These are phyloP conservation scores for Venusia cambrica DNA, from an alignment of 2,888 invertebrate species.

Conservation along the genomic window DNA sequence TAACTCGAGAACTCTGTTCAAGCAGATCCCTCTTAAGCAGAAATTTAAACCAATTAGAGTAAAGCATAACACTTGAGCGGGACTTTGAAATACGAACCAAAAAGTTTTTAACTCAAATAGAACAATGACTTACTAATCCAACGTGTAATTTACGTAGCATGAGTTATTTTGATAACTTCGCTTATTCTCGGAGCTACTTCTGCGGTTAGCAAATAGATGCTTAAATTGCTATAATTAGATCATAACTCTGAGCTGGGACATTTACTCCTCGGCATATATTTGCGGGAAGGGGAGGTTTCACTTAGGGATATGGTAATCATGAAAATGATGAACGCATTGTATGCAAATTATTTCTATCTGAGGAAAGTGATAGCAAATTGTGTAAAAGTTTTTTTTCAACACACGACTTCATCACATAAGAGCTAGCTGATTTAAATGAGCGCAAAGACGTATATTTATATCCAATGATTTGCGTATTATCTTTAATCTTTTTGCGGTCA, in stretches of 20 bases:
- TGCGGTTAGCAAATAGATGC: constrained; percentile 21
- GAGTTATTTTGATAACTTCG: constrained; percentile 14
- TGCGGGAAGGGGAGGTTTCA: constrained; percentile 3
- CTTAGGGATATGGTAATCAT: constrained; percentile 4
- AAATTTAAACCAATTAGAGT: too few species aligned
- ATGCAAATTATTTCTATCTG: not conserved
- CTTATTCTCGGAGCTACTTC: constrained; percentile 9
- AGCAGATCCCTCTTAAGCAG: too few species aligned
- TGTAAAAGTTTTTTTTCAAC: too few species aligned
- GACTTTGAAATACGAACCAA: too few species aligned
- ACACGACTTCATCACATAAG: too few species aligned
- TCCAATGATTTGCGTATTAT: too few species aligned
- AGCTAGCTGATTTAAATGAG: too few species aligned
- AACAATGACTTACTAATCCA: constrained; percentile 17
- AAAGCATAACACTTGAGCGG: too few species aligned
- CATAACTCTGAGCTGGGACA: constrained; percentile 19
- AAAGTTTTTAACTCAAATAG: too few species aligned
- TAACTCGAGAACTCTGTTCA: too few species aligned
- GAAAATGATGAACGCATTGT: constrained; percentile 1
- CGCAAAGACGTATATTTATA: too few species aligned
- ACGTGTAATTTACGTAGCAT: constrained; percentile 9
- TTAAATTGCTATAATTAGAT: constrained; percentile 24
- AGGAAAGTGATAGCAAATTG: not conserved
- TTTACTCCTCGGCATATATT: constrained; percentile 20
- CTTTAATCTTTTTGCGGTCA: too few species aligned